phyloP scores from a whole-genome alignment of 1,140 invertebrate species.

The Apolygus lucorum region DNA sequence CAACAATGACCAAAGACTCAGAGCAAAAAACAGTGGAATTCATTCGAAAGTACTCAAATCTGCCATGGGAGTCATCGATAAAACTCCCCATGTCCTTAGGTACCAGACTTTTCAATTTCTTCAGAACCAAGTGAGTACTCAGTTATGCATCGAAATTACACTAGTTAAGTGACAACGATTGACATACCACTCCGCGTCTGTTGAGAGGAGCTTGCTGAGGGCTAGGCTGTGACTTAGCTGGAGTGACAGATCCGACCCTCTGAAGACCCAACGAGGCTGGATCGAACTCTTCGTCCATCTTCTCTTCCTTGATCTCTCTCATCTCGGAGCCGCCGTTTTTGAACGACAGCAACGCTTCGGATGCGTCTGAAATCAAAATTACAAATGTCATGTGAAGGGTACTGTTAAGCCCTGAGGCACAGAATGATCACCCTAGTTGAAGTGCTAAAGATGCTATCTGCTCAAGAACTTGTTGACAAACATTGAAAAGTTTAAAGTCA shows the following conservation, averaged over 20 bases:
- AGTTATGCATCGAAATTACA: too few species aligned
- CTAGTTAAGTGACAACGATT: too few species aligned
- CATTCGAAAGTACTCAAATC: too few species aligned
- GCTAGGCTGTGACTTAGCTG: conserved; percentile 60
- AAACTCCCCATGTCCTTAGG: too few species aligned
- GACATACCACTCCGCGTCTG: conserved; percentile 66
- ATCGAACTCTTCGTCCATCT: conserved; percentile 44
- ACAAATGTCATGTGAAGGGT: background rate
- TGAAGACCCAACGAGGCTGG: conserved; percentile 67
- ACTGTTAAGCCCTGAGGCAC: background rate
- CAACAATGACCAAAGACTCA: too few species aligned
- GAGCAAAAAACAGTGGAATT: too few species aligned
- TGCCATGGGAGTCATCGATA: too few species aligned
- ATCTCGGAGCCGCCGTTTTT: conserved; percentile 36
- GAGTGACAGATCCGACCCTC: conserved; percentile 62
- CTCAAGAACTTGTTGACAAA: background rate
- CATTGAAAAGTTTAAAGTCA: background rate
- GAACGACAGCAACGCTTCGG: conserved; percentile 37
- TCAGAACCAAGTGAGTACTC: too few species aligned
- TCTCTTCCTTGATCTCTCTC: conserved; percentile 29
- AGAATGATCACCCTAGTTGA: background rate
- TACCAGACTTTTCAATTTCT: too few species aligned
- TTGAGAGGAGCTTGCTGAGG: conserved; percentile 67
- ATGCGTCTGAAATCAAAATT: conserved; percentile 32
- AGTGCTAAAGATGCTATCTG: background rate